Percentiles rank a stretch among this genome's conserved stretches.
These are phyloP conservation scores for Trichopoda pennipes DNA, from an alignment of 2,888 invertebrate species.

Conservation along the genomic window DNA sequence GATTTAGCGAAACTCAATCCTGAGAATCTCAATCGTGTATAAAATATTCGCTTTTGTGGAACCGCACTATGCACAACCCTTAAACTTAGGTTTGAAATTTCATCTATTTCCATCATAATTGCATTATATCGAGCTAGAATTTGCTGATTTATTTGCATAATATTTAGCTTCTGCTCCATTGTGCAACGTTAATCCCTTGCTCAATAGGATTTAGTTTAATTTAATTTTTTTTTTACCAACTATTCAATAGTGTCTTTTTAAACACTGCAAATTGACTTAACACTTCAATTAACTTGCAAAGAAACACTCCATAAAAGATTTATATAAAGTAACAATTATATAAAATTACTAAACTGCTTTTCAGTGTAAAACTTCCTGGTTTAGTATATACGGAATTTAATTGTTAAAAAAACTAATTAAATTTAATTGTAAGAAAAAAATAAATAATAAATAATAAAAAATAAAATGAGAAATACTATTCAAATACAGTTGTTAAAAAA, in stretches of 20 bases:
- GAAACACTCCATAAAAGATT: background rate
- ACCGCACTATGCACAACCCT: no score
- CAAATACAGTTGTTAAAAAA: background rate
- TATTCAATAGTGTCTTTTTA: background rate
- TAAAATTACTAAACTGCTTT: background rate
- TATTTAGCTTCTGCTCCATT: no score
- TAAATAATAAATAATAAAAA: background rate
- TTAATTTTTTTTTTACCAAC: background rate
- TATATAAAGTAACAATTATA: background rate
- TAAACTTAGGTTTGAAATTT: no score
- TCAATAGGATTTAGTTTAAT: no score
- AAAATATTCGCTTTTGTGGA: no score
- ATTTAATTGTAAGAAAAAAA: constrained; percentile 12
- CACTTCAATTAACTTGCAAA: background rate
- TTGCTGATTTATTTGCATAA: no score
- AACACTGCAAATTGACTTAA: background rate
- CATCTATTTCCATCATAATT: no score
- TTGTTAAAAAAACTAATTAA: constrained; percentile 5
- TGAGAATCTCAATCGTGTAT: no score
- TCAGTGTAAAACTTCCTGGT: constrained; percentile 30
- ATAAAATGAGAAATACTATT: background rate
- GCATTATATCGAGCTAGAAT: no score
- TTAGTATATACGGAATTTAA: background rate
- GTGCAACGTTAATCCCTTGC: no score
- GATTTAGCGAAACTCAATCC: no score